Base-by-base conservation (phyloP, 2,888 invertebrate species). In the Cryptophagus acutangulus region DNA sequence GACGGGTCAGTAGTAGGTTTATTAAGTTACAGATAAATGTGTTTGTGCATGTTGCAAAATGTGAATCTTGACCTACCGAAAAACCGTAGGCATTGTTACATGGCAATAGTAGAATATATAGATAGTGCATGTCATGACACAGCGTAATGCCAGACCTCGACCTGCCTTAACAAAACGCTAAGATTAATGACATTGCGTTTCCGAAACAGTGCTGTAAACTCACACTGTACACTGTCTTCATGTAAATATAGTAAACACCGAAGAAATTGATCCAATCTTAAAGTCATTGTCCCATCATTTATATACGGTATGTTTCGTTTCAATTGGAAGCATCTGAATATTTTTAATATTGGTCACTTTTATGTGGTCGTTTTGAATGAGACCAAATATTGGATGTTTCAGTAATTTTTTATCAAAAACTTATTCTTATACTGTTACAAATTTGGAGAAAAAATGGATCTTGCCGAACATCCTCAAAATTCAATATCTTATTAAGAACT, bases 171-270 rank as follows among this genome's bases (percentile, higher is more conserved):
- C 59, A 50, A 51, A 49, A 55, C 53, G 54, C 39, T 48, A 62
- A 65, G 66, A 66, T 66, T 65, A 65, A 66, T 66, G 66, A 65
- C 62, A 59, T 58, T 51, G 58, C 47, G 39, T 49, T 46, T 47
- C 42, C 46, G 49, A 49, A 46, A 45, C 51, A 48, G 33, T 31
- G 31, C 31, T 31, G 31, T 16, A 31, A 45, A 44, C 44, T 47
- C 42, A 31, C 14, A 31, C 31, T 10, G 12, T 12, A 31, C 4
- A 42, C 41, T 46, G 42, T 43, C 37, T 34, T 38, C 40, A 38
- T 41, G 43, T 41, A 43, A 45, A 43, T 43, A 43, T 41, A 47
- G 45, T 49, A 49, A 43, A 43, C 39, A 45, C 45, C 14, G 31
- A 18, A 34, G 34, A 16, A 34, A 34, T 34, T 20, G 20, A 34